phyloP scores from a whole-genome alignment of 2,797 vertebrate species.

The Toxotes lorentzi region DNA sequence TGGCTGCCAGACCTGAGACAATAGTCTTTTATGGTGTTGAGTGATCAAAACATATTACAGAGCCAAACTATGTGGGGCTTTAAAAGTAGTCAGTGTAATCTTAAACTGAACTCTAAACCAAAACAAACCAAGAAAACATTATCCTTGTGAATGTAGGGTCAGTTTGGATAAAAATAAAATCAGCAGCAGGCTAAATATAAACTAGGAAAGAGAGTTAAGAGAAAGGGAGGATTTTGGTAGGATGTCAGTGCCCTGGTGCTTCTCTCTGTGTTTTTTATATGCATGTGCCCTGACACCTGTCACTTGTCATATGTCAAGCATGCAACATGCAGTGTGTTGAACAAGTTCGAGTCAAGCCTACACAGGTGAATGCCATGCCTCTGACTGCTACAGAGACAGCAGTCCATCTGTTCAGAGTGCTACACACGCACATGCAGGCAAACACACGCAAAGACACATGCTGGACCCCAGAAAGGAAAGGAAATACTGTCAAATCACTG shows the following conservation, averaged over 20 bases:
- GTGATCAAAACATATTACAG: background rate
- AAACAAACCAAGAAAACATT: background rate
- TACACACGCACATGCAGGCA: constrained; percentile 25
- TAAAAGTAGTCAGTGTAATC: constrained; percentile 1
- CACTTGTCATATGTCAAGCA: constrained; percentile 67
- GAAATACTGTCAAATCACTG: constrained; percentile 53
- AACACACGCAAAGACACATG: constrained; percentile 34
- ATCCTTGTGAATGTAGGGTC: background rate
- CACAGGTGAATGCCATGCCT: constrained; percentile 67
- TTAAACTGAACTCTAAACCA: background rate
- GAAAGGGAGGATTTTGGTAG: background rate
- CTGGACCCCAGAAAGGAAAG: constrained; percentile 47
- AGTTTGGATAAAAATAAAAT: background rate
- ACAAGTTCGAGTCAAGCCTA: constrained; percentile 56
- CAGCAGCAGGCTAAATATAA: background rate
- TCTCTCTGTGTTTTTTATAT: constrained; percentile 22
- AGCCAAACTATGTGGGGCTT: background rate
- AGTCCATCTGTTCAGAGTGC: constrained; percentile 69
- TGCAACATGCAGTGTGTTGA: constrained; percentile 52
- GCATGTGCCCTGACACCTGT: constrained; percentile 58
- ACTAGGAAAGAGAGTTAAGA: background rate
- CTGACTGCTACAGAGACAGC: constrained; percentile 68
- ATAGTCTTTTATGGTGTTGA: background rate
- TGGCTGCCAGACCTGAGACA: constrained; percentile 2
- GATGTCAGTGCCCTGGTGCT: background rate